Base-by-base conservation (phyloP, 1,140 invertebrate species). In the Zaprionus taronus region DNA sequence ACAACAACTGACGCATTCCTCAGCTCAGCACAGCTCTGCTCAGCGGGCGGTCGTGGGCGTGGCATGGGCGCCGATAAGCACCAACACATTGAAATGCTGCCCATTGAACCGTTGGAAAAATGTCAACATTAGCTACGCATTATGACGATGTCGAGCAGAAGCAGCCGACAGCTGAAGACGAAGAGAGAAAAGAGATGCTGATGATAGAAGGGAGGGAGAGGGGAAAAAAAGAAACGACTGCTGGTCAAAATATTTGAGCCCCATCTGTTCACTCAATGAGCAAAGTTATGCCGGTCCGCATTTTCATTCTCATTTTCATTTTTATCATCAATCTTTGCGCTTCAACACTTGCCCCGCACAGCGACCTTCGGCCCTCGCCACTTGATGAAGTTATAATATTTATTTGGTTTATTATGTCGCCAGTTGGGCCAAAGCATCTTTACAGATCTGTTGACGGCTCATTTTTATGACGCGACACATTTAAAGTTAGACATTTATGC, bases 291-390 rank as follows among this genome's bases (percentile, higher is more conserved):
- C n/a, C n/a, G 20, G n/a, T 41, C 34, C 41, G 20, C 58, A 36
- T 65, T 71, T 49, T 64, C 34, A 14, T 64, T 53, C 44, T 69
- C 66, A 55, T 69, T 70, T 70, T 69, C 36, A 71, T 72, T 71
- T 55, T 72, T 72, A 83, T 89, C 83, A 87, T 87, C 83, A 87
- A 87, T 87, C 83, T 87, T 87, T 83, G 73, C 83, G 81, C 84
- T 80, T 89, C 84, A 87, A 81, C 83, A 87, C 83, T 83, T 83
- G 60, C 67, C 26, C 17, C 28, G 31, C n/a, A n/a, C 41, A n/a
- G 5, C 38, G 38, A 44, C 41, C n/a, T 57, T 55, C 24, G 57
- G 38, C 77, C 70, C 47, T 58, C 66, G 80, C 73, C 70, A 72
- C 62, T 72, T 87, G 83, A 87, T 83, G 70, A 89, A 87, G 80